phyloP scores from a whole-genome alignment of 2,888 invertebrate species.

The Nemotelus pantherinus region DNA sequence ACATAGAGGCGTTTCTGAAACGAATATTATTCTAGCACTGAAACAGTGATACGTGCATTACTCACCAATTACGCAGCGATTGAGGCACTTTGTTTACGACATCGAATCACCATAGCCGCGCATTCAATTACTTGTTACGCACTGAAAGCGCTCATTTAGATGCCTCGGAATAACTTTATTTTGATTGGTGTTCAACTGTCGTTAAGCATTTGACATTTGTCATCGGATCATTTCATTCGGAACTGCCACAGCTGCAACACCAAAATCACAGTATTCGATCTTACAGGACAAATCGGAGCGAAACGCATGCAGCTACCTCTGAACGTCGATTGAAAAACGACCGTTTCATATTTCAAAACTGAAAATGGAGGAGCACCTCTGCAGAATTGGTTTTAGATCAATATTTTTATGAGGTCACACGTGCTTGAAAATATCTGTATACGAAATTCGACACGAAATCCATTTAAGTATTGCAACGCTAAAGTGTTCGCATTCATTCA shows the following conservation, averaged over 20 bases:
- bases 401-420: too few species aligned
- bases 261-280: background rate
- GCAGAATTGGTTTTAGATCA: too few species aligned
- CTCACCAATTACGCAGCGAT: conserved; percentile 29
- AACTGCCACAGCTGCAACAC: background rate
- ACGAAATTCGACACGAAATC: too few species aligned
- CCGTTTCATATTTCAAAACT: too few species aligned
- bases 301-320: background rate
- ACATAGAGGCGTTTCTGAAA: conserved; percentile 27
- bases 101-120: conserved; percentile 9
- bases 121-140: background rate
- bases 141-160: too few species aligned
- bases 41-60: conserved; percentile 20
- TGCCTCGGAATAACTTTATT: background rate
- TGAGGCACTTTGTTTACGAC: conserved; percentile 31
- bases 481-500: too few species aligned
- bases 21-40: background rate
- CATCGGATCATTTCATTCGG: background rate
- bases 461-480: too few species aligned
- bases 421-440: too few species aligned
- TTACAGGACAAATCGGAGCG: background rate
- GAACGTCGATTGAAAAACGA: too few species aligned
- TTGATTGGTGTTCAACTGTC: background rate
- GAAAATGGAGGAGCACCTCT: too few species aligned
- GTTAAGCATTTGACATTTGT: conserved; percentile 1